Conservation (phyloP, 2,888 invertebrate genomes). For the Onchidella celtica region DNA sequence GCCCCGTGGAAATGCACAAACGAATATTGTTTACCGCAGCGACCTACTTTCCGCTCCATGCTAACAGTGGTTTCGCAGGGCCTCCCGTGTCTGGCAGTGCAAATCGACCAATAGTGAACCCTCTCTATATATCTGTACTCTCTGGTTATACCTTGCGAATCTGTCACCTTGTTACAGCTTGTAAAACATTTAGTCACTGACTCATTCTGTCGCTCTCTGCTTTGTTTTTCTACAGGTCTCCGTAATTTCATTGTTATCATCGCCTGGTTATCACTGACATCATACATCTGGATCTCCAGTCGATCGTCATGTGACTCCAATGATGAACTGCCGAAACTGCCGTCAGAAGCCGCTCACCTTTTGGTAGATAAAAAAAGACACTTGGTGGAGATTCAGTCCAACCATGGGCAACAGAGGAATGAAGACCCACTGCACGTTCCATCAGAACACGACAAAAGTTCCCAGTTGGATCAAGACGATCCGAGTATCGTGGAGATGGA, state of each 20-base stretch:
- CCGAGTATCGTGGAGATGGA: not conserved
- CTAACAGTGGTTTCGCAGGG: no score
- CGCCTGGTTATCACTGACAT: not conserved
- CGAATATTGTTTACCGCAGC: no score
- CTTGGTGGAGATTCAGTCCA: not conserved
- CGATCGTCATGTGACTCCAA: not conserved
- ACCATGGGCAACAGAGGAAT: not conserved
- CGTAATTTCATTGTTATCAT: not conserved
- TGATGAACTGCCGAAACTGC: no score
- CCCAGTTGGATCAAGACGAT: not conserved
- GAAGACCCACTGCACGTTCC: not conserved
- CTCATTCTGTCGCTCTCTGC: no score
- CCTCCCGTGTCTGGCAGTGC: no score
- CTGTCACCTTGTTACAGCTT: no score
- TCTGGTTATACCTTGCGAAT: no score
- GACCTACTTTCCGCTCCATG: no score
- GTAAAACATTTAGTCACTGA: no score
- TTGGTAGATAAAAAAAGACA: not conserved
- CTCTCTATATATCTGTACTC: no score
- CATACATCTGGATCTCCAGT: constrained; percentile 15
- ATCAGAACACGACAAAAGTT: not conserved
- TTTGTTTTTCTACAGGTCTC: constrained; percentile 4
- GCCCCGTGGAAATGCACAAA: no score
- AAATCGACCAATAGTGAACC: no score
- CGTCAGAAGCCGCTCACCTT: not conserved